These are phyloP conservation scores for Bombus polaris DNA, from an alignment of 1,140 invertebrate genomes.

Conservation along the genomic window DNA sequence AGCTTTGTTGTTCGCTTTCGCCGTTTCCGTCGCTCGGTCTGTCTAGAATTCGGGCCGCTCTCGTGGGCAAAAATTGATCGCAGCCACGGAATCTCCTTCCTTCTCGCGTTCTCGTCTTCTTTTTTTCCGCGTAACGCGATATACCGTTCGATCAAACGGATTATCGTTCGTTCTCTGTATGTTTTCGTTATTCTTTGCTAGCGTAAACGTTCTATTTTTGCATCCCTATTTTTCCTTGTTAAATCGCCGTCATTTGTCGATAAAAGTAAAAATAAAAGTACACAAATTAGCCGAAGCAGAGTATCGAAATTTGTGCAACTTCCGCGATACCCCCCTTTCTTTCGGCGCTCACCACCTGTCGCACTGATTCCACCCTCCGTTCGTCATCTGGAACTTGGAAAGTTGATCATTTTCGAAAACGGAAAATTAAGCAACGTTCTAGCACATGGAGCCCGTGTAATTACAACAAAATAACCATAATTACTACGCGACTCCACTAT, in stretches of 20 bases:
- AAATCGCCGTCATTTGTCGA: no score
- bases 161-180: no score
- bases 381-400: constrained; percentile 37
- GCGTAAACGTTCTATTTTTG: rapidly evolving
- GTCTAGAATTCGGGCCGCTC: constrained; percentile 25
- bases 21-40: background rate
- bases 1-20: constrained; percentile 19
- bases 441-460: constrained; percentile 36
- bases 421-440: background rate
- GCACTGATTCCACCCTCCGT: constrained; percentile 39
- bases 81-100: background rate
- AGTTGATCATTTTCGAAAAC: background rate
- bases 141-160: background rate
- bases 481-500: constrained; percentile 38
- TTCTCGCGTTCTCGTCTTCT: background rate
- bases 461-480: constrained; percentile 59
- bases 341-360: constrained; percentile 45
- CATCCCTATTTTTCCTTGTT: no score
- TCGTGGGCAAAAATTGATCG: constrained; percentile 25
- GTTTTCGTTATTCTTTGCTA: no score
- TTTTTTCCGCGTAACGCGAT: background rate
- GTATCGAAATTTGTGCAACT: background rate
- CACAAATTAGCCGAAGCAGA: rapidly evolving
- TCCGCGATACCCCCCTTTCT: background rate
- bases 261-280: background rate